A percentile compares a stretch with the other conserved stretches of the same genome.
Conservation (phyloP, 2,113 vertebrate genomes). For the Semicossyphus pulcher region DNA sequence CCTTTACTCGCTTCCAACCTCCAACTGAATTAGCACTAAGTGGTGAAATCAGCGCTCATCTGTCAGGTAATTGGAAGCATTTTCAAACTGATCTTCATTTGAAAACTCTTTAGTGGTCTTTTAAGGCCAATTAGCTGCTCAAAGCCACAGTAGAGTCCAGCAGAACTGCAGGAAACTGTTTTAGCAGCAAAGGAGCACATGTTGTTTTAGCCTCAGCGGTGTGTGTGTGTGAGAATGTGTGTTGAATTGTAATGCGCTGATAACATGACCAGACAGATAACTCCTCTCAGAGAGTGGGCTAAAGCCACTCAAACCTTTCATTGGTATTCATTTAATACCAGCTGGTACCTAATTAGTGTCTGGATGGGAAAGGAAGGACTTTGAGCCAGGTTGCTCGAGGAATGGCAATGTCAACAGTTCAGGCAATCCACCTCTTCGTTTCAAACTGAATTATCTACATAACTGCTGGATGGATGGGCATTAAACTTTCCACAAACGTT, state of each 20-base stretch:
- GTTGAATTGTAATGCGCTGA: not conserved
- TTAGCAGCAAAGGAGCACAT: not conserved
- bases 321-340: not conserved
- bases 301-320: not conserved
- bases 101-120: conserved; percentile 45
- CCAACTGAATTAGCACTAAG: conserved; percentile 51
- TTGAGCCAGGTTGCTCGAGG: not conserved
- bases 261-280: not conserved
- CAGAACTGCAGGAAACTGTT: conserved; percentile 15
- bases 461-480: not conserved
- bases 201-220: conserved; percentile 2
- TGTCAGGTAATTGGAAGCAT: conserved; percentile 55
- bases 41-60: conserved; percentile 40
- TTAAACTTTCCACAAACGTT: not conserved
- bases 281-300: not conserved
- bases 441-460: not conserved
- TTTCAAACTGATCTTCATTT: conserved; percentile 46
- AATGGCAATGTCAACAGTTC: not conserved
- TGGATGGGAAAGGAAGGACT: not conserved
- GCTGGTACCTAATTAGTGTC: conserved; percentile 42
- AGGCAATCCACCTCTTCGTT: not conserved
- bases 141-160: not conserved
- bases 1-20: conserved; percentile 40
- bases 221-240: conserved; percentile 9
- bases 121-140: conserved; percentile 55